Percentiles rank a stretch among this genome's conserved stretches.
These are phyloP conservation scores for Cardinalis cardinalis DNA, from an alignment of 2,113 vertebrate species.

Conservation along the genomic window DNA sequence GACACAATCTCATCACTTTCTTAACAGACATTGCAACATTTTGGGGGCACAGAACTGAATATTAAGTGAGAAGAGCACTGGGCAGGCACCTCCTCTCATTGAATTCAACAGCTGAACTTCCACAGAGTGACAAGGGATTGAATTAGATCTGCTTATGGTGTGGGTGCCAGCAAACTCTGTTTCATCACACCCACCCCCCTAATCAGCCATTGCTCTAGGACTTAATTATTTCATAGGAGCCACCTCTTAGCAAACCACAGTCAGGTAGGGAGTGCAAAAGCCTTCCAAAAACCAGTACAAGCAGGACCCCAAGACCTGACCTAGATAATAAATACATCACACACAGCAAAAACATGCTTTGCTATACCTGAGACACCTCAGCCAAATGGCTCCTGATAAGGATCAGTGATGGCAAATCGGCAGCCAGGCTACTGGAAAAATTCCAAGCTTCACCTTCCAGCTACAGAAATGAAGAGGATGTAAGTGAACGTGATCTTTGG, in stretches of 20 bases:
- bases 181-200: not conserved
- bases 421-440: conserved; percentile 43
- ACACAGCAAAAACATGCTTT: not conserved
- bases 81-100: not conserved
- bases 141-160: not conserved
- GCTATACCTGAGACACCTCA: conserved; percentile 1
- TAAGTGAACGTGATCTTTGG: conserved; percentile 61
- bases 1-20: not conserved
- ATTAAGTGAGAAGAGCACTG: not conserved
- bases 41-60: not conserved
- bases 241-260: not conserved
- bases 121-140: not conserved
- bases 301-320: not conserved
- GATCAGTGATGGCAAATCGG: conserved; percentile 48
- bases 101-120: not conserved
- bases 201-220: not conserved
- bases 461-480: conserved; percentile 31
- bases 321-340: not conserved
- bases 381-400: conserved; percentile 35
- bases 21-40: not conserved
- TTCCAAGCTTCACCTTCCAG: conserved; percentile 71
- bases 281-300: not conserved
- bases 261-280: not conserved
- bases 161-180: not conserved
- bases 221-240: not conserved